Conservation (phyloP, 2,888 invertebrate species). For the Sinhomidia bicolor region DNA sequence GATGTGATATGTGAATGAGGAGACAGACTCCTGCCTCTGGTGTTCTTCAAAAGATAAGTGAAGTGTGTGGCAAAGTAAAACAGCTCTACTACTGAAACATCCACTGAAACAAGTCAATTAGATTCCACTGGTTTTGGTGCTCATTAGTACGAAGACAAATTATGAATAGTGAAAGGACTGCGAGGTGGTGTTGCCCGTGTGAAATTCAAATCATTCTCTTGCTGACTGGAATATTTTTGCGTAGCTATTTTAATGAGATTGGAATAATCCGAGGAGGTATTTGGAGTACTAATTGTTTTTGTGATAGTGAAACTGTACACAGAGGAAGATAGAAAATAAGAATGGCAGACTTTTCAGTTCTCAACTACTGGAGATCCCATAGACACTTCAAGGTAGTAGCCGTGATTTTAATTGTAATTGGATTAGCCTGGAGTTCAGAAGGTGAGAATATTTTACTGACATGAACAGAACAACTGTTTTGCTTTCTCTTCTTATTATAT, state of each 20-base stretch:
- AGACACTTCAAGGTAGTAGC: slow-evolving; percentile 56
- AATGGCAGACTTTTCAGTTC: slow-evolving; percentile 63
- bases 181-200: neutral
- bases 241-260: neutral
- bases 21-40: neutral
- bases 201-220: neutral
- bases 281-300: neutral
- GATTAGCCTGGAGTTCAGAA: slow-evolving; percentile 51
- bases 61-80: neutral
- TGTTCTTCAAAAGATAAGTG: neutral
- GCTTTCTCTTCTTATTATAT: no score
- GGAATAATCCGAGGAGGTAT: neutral
- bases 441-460: no score
- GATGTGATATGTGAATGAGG: neutral
- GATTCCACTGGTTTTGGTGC: neutral
- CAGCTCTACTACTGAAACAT: no score
- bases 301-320: neutral
- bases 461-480: no score
- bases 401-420: slow-evolving; percentile 53
- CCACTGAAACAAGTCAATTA: slow-evolving; percentile 47
- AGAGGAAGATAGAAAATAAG: neutral
- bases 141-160: slow-evolving; percentile 59
- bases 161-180: slow-evolving; percentile 58
- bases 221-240: neutral
- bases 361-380: slow-evolving; percentile 62